phyloP scores from a whole-genome alignment of 1,140 invertebrate species.

The Hycleus cichorii region DNA sequence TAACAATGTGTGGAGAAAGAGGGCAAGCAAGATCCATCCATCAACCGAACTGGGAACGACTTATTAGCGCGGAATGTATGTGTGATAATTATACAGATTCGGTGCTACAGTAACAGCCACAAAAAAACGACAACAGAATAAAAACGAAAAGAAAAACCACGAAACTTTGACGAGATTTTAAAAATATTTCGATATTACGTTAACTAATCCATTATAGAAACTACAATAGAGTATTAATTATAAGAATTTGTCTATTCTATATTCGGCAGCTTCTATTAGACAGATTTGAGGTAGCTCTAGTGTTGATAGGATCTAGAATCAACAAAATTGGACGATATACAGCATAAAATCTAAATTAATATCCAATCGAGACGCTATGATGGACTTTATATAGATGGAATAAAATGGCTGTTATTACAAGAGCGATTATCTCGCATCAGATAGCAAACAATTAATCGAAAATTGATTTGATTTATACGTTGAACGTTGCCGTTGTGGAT shows the following conservation, averaged over 20 bases:
- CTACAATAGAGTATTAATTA: too few relatives aligned
- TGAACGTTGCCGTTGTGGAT: background rate
- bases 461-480: background rate
- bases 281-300: too few relatives aligned
- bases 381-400: background rate
- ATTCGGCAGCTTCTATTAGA: too few relatives aligned
- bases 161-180: background rate
- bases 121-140: constrained; percentile 15
- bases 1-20: background rate
- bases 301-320: too few relatives aligned
- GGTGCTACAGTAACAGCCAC: constrained; percentile 13
- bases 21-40: constrained; percentile 17
- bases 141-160: background rate
- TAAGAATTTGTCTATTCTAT: too few relatives aligned
- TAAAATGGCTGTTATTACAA: background rate
- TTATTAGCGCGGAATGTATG: constrained; percentile 28
- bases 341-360: background rate
- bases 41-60: constrained; percentile 17
- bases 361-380: too few relatives aligned
- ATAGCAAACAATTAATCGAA: background rate
- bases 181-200: background rate
- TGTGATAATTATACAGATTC: constrained; percentile 27
- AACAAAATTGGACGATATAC: too few relatives aligned
- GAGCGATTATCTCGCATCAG: background rate
- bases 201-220: background rate